phyloP scores from a whole-genome alignment of 2,113 vertebrate species.

The Hemiscyllium ocellatum region DNA sequence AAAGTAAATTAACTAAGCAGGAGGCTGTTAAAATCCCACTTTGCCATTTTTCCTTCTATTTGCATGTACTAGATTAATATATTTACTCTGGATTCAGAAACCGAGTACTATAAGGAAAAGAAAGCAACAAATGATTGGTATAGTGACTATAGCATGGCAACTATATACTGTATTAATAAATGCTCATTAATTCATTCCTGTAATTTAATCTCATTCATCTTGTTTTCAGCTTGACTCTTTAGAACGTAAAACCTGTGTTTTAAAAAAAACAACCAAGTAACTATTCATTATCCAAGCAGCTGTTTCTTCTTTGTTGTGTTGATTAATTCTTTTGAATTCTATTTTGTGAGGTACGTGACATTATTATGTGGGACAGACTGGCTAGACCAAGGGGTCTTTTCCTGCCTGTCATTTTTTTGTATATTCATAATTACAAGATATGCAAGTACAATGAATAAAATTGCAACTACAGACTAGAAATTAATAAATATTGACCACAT shows the following conservation, averaged over 20 bases:
- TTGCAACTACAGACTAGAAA: neutral
- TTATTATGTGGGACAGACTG: neutral
- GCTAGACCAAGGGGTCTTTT: neutral
- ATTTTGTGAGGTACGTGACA: neutral
- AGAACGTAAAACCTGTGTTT: constrained; percentile 66
- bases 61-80: constrained; percentile 46
- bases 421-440: neutral
- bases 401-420: neutral
- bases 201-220: constrained; percentile 64
- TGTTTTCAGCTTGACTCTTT: constrained; percentile 56
- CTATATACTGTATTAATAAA: constrained; percentile 57
- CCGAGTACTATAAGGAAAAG: constrained; percentile 46
- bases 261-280: constrained; percentile 57
- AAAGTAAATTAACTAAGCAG: constrained; percentile 61
- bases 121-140: constrained; percentile 55
- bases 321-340: neutral
- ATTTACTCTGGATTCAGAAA: constrained; percentile 64
- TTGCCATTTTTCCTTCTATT: constrained; percentile 42
- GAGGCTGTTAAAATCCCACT: constrained; percentile 51
- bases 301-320: neutral
- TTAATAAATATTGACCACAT: neutral
- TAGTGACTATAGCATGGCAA: constrained; percentile 57
- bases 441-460: neutral
- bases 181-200: constrained; percentile 67
- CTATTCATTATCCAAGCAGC: constrained; percentile 60